phyloP scores from a whole-genome alignment of 2,113 vertebrate species.

The Brachypodius melanocephalos region DNA sequence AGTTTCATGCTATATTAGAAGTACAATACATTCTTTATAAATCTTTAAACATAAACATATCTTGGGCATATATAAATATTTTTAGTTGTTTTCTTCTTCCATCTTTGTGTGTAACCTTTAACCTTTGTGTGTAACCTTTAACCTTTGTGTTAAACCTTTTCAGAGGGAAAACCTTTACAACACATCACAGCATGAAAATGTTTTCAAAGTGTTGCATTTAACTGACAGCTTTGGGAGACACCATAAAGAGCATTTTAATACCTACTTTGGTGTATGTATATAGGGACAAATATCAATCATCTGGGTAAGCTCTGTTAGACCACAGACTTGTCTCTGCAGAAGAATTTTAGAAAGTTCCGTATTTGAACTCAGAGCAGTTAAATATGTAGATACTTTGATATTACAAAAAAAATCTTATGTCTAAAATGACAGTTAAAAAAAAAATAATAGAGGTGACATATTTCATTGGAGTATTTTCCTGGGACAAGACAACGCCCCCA shows the following conservation, averaged over 20 bases:
- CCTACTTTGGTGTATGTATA: neutral
- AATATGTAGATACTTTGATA: neutral
- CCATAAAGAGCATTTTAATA: neutral
- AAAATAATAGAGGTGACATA: accelerated
- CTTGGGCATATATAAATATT: neutral
- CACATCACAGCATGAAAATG: neutral
- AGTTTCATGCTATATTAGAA: neutral
- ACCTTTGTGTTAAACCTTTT: no score
- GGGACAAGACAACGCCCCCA: neutral
- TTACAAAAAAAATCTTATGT: neutral
- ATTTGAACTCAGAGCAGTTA: neutral
- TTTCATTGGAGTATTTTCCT: neutral
- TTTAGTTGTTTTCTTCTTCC: neutral
- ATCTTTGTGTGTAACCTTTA: neutral
- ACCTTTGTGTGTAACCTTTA: no score
- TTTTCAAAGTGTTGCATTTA: neutral
- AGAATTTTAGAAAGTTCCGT: neutral
- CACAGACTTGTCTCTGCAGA: neutral
- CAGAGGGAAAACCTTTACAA: neutral
- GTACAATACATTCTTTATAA: neutral
- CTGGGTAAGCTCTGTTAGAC: neutral
- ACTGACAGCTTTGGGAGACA: neutral
- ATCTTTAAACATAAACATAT: neutral
- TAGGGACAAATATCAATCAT: neutral
- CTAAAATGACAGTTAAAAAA: neutral